phyloP scores from a whole-genome alignment of 2,888 invertebrate species.

The Leptinotarsa tumamoca region DNA sequence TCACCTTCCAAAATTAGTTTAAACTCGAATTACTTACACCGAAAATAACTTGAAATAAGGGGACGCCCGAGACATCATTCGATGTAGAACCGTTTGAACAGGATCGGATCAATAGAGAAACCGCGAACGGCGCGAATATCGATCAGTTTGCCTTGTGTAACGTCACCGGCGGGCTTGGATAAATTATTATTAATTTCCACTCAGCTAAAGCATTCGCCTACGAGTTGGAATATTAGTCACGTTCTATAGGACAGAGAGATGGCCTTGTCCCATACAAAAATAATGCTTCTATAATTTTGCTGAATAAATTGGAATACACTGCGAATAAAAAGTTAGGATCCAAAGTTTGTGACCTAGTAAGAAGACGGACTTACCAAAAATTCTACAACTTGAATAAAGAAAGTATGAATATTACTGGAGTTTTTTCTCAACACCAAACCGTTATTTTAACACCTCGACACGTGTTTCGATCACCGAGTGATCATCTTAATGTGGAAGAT shows the following conservation, averaged over 20 bases:
- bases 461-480: no score
- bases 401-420: no score
- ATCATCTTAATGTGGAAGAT: no score
- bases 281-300: neutral
- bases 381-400: no score
- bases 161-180: neutral
- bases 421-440: no score
- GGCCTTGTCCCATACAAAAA: slow-evolving; percentile 22
- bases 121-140: slow-evolving; percentile 1
- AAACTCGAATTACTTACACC: neutral
- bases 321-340: no score
- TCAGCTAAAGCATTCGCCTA: neutral
- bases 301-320: neutral
- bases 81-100: neutral
- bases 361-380: no score
- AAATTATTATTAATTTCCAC: neutral
- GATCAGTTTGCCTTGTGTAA: neutral
- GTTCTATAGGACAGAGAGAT: neutral
- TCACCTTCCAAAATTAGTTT: neutral
- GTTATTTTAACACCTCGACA: no score
- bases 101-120: slow-evolving; percentile 1
- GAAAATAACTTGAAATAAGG: neutral
- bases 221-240: neutral
- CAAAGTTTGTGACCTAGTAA: no score
- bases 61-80: neutral